These are phyloP conservation scores for Athalia cordata DNA, from an alignment of 2,888 invertebrate species.

Conservation along the genomic window DNA sequence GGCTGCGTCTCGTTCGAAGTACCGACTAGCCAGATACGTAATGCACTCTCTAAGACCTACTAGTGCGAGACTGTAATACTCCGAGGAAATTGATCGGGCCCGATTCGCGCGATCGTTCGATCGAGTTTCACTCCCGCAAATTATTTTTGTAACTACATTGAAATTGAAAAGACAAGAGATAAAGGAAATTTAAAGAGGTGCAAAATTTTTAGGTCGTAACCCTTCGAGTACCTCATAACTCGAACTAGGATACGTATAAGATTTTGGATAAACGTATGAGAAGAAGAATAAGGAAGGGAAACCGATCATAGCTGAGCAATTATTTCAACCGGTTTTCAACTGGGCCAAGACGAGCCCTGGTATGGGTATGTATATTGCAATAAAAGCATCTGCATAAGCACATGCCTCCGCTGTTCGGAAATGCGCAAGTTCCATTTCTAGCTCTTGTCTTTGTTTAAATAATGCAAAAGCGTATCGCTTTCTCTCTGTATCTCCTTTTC, in stretches of 20 bases:
- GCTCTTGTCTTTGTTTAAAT: slow-evolving; percentile 19
- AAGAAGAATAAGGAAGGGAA: neutral
- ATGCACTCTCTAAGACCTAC: slow-evolving; percentile 15
- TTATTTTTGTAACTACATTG: too few relatives aligned
- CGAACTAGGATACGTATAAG: too few relatives aligned
- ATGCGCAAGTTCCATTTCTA: slow-evolving; percentile 16
- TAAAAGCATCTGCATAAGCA: slow-evolving; percentile 1
- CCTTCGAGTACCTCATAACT: too few relatives aligned
- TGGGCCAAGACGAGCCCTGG: slow-evolving; percentile 1
- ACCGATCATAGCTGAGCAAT: neutral
- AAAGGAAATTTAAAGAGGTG: neutral
- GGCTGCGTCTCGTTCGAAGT: slow-evolving; percentile 37
- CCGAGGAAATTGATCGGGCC: slow-evolving; percentile 4
- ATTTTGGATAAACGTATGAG: slow-evolving; percentile 45
- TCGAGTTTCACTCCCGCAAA: slow-evolving; percentile 12
- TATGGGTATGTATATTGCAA: neutral
- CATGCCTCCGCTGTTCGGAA: slow-evolving; percentile 1
- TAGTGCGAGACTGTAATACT: neutral
- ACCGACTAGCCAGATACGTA: slow-evolving; percentile 26
- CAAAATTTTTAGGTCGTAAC: neutral
- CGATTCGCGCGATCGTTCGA: slow-evolving; percentile 20
- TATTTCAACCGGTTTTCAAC: neutral
- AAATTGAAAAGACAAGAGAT: neutral
- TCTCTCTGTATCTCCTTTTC: slow-evolving; percentile 4
- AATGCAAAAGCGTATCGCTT: too few relatives aligned